These are phyloP conservation scores for Drosophila sucinea DNA, from an alignment of 1,140 invertebrate genomes.

Conservation along the genomic window DNA sequence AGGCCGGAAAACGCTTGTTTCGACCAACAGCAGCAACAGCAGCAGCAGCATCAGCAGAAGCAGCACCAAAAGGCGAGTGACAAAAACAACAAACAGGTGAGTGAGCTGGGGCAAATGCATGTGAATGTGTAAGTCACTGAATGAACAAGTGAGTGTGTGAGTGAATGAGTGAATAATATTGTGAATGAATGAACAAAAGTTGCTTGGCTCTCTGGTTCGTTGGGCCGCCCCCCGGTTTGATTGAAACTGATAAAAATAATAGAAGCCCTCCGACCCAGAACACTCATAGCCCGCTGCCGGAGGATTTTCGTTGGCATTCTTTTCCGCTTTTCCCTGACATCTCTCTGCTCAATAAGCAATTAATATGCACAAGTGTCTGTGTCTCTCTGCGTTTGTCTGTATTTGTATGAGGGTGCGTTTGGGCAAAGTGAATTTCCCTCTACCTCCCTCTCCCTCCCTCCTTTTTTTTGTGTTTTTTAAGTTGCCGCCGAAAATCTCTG, in stretches of 20 bases:
- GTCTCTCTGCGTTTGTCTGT: slow-evolving; percentile 27
- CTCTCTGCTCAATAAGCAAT: slow-evolving; percentile 73
- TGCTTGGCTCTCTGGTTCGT: slow-evolving; percentile 13
- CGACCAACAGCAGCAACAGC: slow-evolving; percentile 43
- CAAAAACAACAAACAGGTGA: slow-evolving; percentile 66
- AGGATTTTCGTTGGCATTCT: slow-evolving; percentile 53
- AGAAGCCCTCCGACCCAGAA: slow-evolving; percentile 1
- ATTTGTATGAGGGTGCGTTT: not conserved
- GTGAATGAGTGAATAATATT: slow-evolving; percentile 7
- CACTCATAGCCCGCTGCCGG: slow-evolving; percentile 15
- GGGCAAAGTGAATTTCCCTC: slow-evolving; percentile 37
- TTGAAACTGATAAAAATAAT: slow-evolving; percentile 59
- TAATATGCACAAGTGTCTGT: slow-evolving; percentile 79
- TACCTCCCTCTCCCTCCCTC: not conserved
- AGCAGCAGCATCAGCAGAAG: slow-evolving; percentile 20
- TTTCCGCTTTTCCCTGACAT: slow-evolving; percentile 19
- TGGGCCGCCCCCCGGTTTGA: slow-evolving; percentile 35
- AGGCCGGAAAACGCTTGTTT: slow-evolving; percentile 77
- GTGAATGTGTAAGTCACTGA: slow-evolving; percentile 40
- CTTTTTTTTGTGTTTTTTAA: slow-evolving; percentile 1
- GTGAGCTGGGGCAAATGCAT: slow-evolving; percentile 57
- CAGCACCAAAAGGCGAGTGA: slow-evolving; percentile 32
- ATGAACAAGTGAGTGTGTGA: slow-evolving; percentile 45
- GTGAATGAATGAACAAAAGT: slow-evolving; percentile 25
- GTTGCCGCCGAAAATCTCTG: slow-evolving; percentile 37